These are phyloP conservation scores for Bufotes viridis DNA, from an alignment of 2,797 vertebrate species.

Conservation along the genomic window DNA sequence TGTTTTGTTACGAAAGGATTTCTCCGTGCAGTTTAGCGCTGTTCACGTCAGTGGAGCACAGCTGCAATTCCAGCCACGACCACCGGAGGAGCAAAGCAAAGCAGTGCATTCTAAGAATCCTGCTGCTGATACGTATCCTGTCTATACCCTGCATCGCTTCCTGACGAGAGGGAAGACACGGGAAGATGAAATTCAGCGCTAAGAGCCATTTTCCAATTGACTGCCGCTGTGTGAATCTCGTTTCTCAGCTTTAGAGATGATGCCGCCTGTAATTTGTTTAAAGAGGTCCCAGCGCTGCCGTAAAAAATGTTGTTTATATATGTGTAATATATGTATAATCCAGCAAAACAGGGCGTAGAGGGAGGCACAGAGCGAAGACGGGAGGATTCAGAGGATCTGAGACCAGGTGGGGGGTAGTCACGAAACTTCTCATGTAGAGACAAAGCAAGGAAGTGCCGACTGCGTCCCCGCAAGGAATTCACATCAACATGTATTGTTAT, in stretches of 20 bases:
- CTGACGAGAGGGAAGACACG: slow-evolving; percentile 59
- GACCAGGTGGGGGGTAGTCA: slow-evolving; percentile 31
- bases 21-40: no score
- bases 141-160: slow-evolving; percentile 63
- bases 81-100: slow-evolving; percentile 64
- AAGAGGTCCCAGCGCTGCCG: slow-evolving; percentile 53
- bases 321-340: slow-evolving; percentile 52
- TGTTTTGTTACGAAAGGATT: no score
- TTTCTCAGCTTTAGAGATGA: slow-evolving; percentile 55
- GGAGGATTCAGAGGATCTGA: slow-evolving; percentile 29
- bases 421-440: neutral
- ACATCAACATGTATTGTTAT: neutral
- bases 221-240: slow-evolving; percentile 57
- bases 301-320: slow-evolving; percentile 54
- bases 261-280: slow-evolving; percentile 60
- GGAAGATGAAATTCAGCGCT: slow-evolving; percentile 71
- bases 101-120: slow-evolving; percentile 60
- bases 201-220: slow-evolving; percentile 68
- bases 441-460: neutral
- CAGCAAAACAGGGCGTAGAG: neutral
- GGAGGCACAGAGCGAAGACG: neutral
- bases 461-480: neutral
- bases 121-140: slow-evolving; percentile 8
- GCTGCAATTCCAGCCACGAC: no score
- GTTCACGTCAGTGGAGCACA: no score